Percentiles rank a stretch among this genome's conserved stretches.
phyloP scores from a whole-genome alignment of 2,888 invertebrate species.

The Vesta saturnalis region DNA sequence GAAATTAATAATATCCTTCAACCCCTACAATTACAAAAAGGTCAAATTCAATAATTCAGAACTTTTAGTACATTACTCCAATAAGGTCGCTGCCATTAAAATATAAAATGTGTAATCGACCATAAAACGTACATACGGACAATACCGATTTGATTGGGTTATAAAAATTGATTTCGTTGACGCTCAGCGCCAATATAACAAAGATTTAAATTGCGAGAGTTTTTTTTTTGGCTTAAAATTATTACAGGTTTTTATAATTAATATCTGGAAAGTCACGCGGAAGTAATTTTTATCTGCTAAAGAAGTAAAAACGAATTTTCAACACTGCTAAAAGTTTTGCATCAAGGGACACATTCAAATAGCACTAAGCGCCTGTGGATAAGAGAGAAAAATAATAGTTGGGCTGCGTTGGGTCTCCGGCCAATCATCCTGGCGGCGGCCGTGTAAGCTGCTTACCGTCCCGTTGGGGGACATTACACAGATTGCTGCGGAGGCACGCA shows the following conservation, averaged over 20 bases:
- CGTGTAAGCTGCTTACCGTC: constrained; percentile 58
- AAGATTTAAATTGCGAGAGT: constrained; percentile 41
- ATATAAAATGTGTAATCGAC: constrained; percentile 22
- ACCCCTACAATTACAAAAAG: no score
- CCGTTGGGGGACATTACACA: constrained; percentile 59
- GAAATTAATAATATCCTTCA: no score
- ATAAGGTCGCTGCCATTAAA: no score
- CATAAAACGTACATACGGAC: neutral
- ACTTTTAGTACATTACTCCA: no score
- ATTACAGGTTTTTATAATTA: constrained; percentile 43
- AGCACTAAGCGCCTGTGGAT: constrained; percentile 53
- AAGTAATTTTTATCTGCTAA: constrained; percentile 43
- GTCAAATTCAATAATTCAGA: no score
- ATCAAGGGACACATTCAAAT: constrained; percentile 56
- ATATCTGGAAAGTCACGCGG: constrained; percentile 39
- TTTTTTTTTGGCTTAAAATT: constrained; percentile 40
- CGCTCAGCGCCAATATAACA: constrained; percentile 19
- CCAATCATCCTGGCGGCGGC: constrained; percentile 56
- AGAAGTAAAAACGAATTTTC: constrained; percentile 46
- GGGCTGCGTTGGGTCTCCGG: constrained; percentile 51
- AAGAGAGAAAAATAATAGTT: constrained; percentile 54
- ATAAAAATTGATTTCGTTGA: neutral
- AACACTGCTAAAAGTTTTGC: constrained; percentile 48
- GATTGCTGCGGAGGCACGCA: constrained; percentile 55
- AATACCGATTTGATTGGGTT: neutral